Base-by-base conservation (phyloP, 2,797 vertebrate genomes). In the Loriculus beryllinus region DNA sequence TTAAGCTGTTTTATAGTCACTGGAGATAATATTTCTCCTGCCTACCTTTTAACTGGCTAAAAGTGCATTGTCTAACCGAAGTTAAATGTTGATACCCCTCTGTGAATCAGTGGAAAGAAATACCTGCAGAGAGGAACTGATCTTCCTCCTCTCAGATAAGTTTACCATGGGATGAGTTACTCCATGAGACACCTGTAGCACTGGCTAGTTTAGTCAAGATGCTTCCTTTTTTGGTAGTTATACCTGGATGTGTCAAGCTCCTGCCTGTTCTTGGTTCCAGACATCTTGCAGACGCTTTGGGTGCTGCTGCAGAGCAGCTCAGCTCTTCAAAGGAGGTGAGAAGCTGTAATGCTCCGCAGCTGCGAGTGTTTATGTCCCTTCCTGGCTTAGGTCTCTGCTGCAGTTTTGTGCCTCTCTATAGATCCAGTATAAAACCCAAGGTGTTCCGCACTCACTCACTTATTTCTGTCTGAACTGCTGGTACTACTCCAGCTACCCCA, bases 401-500 rank as follows among this genome's bases (percentile, higher is more conserved):
- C 52, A 82, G 21, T 48, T 33, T 74, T 4, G 2, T 6, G 82
- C 10, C 39, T 7, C 2, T 9, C 1, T 2, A 19, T 10, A 0
- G 0, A 19, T 3, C n/a, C 26, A 5, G 21, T 20, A 16, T 12
- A 11, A n/a, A 84, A 45, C 15, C 0, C 26, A 81, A 74, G 29
- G 7, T 39, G 13, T 35, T 86, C 63, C 79, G n/a, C 8, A 39
- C 9, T 42, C 10, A 3, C 26, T 82, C 29, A 7, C 14, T 3
- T 1, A 91, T 99, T 99, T 49, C 99, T 99, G 2, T 99, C 99
- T 0, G 98, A 98, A 96, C 99, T 99, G 97, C 99, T 99, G 71
- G 98, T 98, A 63, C 99, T 99, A 97, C 99, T 99, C 99, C 99
- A 99, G 97, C 99, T 99, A 57, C 99, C 99, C 99, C 99, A 99